These are phyloP conservation scores for Iphiclides podalirius DNA, from an alignment of 2,888 invertebrate genomes.

Conservation along the genomic window DNA sequence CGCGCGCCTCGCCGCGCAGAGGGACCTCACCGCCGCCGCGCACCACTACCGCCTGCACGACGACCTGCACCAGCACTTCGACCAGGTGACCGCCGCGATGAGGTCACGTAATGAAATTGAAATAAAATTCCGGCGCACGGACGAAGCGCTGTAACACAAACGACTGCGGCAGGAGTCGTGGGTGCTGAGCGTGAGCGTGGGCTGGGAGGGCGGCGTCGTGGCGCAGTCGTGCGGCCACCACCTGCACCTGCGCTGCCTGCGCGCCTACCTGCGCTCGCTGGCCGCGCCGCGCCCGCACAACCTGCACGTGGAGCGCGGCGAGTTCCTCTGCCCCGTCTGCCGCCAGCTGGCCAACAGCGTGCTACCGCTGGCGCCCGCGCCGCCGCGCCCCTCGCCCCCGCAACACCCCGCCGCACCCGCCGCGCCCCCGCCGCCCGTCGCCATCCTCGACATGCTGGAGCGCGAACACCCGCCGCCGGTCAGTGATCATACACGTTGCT, in stretches of 20 bases:
- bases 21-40: conserved; percentile 84
- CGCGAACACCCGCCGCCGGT: conserved; percentile 84
- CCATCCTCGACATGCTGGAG: conserved; percentile 77
- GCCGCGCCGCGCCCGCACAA: conserved; percentile 87
- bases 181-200: conserved; percentile 86
- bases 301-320: conserved; percentile 84
- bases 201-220: conserved; percentile 95
- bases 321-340: conserved; percentile 97
- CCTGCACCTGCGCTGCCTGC: conserved; percentile 95
- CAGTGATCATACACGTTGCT: too few species aligned
- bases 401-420: conserved; percentile 80
- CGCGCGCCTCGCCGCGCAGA: conserved; percentile 64
- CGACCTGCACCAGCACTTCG: conserved; percentile 88
- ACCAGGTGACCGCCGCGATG: conserved; percentile 79
- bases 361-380: conserved; percentile 88
- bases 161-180: conserved; percentile 86
- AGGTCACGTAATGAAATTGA: too few species aligned
- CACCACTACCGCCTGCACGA: conserved; percentile 89
- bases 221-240: conserved; percentile 98
- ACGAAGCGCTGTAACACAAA: too few species aligned
- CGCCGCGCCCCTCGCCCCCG: conserved; percentile 84
- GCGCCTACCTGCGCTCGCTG: conserved; percentile 93
- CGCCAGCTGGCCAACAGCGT: conserved; percentile 89
- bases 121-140: too few species aligned
- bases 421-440: conserved; percentile 68